Evolutionary conservation across 2,888 invertebrate species (phyloP).

Genomic region (Petrolisthes cinctipes): DNA sequence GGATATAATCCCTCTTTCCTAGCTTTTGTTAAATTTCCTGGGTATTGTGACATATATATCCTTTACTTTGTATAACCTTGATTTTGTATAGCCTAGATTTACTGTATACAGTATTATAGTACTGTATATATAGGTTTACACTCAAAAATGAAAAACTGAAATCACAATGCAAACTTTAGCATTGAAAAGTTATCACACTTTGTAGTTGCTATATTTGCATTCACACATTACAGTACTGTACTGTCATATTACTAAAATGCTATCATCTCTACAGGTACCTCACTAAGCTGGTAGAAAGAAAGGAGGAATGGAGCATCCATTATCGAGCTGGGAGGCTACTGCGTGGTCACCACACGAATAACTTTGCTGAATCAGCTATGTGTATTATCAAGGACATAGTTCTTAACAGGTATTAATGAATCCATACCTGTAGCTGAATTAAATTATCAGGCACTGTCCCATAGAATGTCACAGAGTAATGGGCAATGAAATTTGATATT

Average conservation of each 20-base stretch:
- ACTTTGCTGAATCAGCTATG: constrained; percentile 32
- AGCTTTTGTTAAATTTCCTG: too few species aligned
- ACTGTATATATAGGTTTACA: background rate
- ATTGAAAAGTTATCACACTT: background rate
- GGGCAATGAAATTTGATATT: background rate
- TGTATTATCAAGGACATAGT: constrained; percentile 19
- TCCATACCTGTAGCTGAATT: background rate
- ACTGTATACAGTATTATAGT: background rate
- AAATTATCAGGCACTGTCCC: background rate
- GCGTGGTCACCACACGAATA: constrained; percentile 11
- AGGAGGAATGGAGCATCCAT: background rate
- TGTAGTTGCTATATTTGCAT: too few species aligned
- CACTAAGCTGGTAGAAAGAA: background rate
- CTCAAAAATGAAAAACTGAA: background rate
- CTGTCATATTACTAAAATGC: background rate
- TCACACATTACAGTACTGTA: background rate
- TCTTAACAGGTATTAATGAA: constrained; percentile 24
- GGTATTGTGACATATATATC: too few species aligned
- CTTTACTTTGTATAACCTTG: too few species aligned
- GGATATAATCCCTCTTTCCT: too few species aligned
- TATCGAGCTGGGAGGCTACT: constrained; percentile 16
- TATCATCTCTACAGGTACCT: too few species aligned
- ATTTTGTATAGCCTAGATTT: too few species aligned
- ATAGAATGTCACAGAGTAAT: background rate
- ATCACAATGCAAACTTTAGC: background rate